Percentiles rank a stretch among this genome's conserved stretches.
phyloP scores from a whole-genome alignment of 92 coral and sea anemone species.

The Umimayanthus chanpuru region DNA sequence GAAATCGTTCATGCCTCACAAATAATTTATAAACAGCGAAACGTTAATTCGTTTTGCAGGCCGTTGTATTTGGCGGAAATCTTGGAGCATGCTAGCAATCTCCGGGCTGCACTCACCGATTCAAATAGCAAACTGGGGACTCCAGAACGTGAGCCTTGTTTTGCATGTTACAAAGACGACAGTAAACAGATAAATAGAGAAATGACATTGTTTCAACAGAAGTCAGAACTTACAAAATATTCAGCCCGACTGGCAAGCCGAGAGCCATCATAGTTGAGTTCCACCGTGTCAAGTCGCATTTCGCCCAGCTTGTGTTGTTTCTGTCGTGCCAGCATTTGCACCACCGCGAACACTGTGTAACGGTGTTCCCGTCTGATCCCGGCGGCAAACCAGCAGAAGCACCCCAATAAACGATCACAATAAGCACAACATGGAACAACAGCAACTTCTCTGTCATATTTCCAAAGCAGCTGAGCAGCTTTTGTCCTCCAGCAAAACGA shows the following conservation, averaged over 20 bases:
- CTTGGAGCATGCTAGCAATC: no score
- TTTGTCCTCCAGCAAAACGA: neutral
- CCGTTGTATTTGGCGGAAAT: no score
- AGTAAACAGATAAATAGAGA: neutral
- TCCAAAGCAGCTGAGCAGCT: neutral
- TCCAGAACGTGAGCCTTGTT: no score
- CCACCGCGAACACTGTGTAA: neutral
- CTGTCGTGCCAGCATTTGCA: constrained; percentile 12
- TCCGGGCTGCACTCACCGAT: no score
- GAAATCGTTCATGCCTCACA: no score
- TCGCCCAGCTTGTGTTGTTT: constrained; percentile 2
- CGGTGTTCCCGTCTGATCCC: neutral
- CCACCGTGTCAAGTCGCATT: constrained; percentile 9
- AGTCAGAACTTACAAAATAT: constrained; percentile 17
- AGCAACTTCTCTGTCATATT: neutral
- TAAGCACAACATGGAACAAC: neutral
- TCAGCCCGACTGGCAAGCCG: neutral
- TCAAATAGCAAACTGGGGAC: no score
- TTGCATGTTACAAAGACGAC: neutral
- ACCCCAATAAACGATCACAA: neutral
- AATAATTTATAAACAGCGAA: no score
- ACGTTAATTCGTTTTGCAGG: no score
- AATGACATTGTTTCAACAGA: neutral
- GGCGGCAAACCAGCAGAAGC: neutral
- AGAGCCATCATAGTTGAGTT: constrained; percentile 11